Evolutionary conservation across 2,113 vertebrate genomes (phyloP).

Genomic region (Muntiacus reevesi): DNA sequence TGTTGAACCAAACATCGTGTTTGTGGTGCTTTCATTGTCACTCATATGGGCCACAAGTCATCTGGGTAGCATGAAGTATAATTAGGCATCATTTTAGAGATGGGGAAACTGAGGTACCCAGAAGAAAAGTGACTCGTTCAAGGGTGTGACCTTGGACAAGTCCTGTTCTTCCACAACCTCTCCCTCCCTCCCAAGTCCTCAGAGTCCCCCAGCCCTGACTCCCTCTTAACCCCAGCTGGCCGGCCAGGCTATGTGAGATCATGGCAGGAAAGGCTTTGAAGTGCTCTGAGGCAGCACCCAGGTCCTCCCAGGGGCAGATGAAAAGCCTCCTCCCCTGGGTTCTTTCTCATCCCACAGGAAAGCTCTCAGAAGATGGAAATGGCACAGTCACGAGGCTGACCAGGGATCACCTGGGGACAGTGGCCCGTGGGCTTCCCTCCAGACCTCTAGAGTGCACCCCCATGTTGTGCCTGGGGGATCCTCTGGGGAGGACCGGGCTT

Average conservation of each 20-base stretch:
- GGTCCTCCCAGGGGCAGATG: conserved; percentile 8
- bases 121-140: neutral
- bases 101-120: neutral
- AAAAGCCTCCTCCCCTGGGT: neutral
- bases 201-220: neutral
- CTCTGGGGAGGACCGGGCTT: neutral
- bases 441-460: neutral
- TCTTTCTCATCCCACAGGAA: neutral
- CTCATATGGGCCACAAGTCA: neutral
- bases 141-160: neutral
- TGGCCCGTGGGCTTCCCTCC: neutral
- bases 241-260: neutral
- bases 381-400: neutral
- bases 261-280: conserved; percentile 33
- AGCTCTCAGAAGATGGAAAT: neutral
- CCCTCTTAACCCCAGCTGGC: neutral
- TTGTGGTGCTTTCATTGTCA: neutral
- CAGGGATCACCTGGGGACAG: neutral
- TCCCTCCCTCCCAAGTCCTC: neutral
- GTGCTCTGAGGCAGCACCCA: neutral
- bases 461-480: neutral
- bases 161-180: neutral
- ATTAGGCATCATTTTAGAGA: neutral
- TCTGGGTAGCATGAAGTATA: no score
- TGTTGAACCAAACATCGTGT: neutral